Conservation (phyloP, 2,113 vertebrate genomes). For the Apistogramma diplotaenia region DNA sequence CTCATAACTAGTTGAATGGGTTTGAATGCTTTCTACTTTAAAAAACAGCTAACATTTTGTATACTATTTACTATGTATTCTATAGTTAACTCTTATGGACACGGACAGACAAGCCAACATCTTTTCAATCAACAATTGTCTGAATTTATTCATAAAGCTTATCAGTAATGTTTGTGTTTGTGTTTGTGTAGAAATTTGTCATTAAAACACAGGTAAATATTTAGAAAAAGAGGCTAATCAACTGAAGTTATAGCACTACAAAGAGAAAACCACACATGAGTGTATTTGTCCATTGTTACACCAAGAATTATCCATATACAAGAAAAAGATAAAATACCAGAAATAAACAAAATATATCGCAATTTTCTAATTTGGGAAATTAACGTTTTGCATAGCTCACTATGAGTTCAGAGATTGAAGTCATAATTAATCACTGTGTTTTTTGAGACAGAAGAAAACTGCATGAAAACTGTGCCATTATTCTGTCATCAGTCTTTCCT, state of each 20-base stretch:
- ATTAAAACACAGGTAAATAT: not conserved
- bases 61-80: not conserved
- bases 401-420: not conserved
- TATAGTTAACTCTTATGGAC: not conserved
- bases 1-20: not conserved
- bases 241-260: not conserved
- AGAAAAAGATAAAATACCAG: not conserved
- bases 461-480: not conserved
- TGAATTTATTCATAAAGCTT: not conserved
- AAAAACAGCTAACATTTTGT: not conserved
- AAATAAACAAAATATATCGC: not conserved
- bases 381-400: not conserved
- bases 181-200: not conserved
- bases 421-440: not conserved
- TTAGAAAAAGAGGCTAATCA: not conserved
- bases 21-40: no score
- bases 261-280: not conserved
- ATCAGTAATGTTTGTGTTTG: not conserved
- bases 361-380: not conserved
- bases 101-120: not conserved
- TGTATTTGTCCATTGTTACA: not conserved
- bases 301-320: not conserved
- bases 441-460: not conserved
- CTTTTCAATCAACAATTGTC: not conserved
- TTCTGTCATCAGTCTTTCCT: conserved; percentile 4